Conservation (phyloP, 2,888 invertebrate genomes). For the Stenoptilia bipunctidactyla region DNA sequence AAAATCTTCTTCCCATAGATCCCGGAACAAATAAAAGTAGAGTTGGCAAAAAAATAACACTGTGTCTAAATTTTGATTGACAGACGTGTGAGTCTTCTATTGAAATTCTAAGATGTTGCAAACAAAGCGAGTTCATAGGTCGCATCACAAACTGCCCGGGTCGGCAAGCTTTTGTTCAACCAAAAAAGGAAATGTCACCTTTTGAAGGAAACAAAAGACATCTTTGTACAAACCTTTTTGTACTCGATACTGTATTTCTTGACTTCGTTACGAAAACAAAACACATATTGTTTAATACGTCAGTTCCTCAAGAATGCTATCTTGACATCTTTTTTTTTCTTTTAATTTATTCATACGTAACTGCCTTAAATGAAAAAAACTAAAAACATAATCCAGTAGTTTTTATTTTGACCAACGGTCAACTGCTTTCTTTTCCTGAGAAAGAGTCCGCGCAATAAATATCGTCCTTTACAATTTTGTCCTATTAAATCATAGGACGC, state of each 20-base stretch:
- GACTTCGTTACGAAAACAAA: slow-evolving; percentile 1
- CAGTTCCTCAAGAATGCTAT: not conserved
- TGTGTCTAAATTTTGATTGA: slow-evolving; percentile 32
- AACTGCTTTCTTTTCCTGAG: not conserved
- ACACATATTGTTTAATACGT: not conserved
- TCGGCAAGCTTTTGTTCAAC: slow-evolving; percentile 20
- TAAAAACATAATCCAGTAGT: not conserved
- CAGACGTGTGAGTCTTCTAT: slow-evolving; percentile 21
- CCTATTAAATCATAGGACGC: slow-evolving; percentile 51
- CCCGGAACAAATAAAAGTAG: slow-evolving; percentile 26
- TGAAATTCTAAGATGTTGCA: slow-evolving; percentile 18
- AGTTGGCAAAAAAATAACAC: slow-evolving; percentile 32
- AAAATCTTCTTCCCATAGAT: slow-evolving; percentile 5
- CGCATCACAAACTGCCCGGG: slow-evolving; percentile 20
- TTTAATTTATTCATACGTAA: not conserved
- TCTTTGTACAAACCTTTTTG: slow-evolving; percentile 13
- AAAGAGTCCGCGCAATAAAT: slow-evolving; percentile 36
- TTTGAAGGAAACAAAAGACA: slow-evolving; percentile 28
- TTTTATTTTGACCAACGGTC: not conserved
- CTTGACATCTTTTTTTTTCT: not conserved
- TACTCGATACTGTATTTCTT: slow-evolving; percentile 10
- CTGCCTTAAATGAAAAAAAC: not conserved
- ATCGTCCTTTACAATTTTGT: slow-evolving; percentile 42
- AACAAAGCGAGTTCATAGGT: slow-evolving; percentile 31
- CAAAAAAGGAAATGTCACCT: slow-evolving; percentile 30